phyloP scores from a whole-genome alignment of 2,113 vertebrate genomes.

The Protomyctophum bolini region DNA sequence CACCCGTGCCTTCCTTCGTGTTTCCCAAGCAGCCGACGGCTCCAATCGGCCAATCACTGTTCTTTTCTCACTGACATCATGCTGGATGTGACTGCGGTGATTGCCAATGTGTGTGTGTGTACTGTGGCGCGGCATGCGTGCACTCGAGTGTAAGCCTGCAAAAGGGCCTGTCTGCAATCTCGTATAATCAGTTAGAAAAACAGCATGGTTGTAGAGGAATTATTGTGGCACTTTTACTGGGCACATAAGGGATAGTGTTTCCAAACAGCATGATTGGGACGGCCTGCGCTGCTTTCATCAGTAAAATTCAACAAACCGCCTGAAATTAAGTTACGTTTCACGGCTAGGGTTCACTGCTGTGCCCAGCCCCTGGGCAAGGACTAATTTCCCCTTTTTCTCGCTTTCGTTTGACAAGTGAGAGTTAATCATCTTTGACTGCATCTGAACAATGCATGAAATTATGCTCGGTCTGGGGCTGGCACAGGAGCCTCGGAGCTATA shows the following conservation, averaged over 20 bases:
- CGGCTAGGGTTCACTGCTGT: slow-evolving; percentile 23
- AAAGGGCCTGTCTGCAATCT: slow-evolving; percentile 19
- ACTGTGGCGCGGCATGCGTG: too few relatives aligned
- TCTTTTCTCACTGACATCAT: too few relatives aligned
- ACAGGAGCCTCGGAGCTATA: neutral
- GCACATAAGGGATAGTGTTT: slow-evolving; percentile 32
- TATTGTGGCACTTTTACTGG: slow-evolving; percentile 34
- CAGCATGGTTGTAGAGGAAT: slow-evolving; percentile 31
- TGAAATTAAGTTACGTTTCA: slow-evolving; percentile 34
- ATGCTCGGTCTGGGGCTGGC: neutral
- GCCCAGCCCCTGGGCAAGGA: slow-evolving; percentile 24
- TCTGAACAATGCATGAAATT: neutral
- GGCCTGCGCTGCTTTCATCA: slow-evolving; percentile 27
- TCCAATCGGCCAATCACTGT: too few relatives aligned
- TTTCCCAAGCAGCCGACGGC: too few relatives aligned
- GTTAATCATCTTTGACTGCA: slow-evolving; percentile 28
- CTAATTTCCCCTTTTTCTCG: slow-evolving; percentile 24
- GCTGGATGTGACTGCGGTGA: too few relatives aligned
- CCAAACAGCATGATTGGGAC: slow-evolving; percentile 52
- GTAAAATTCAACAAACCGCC: slow-evolving; percentile 19
- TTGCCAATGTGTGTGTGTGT: too few relatives aligned
- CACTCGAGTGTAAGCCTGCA: too few relatives aligned
- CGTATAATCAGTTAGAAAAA: slow-evolving; percentile 62
- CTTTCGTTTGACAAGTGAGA: slow-evolving; percentile 28
- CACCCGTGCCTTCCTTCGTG: too few relatives aligned